A percentile compares a stretch with the other conserved stretches of the same genome.
Evolutionary conservation across 2,888 invertebrate species (phyloP).

Genomic region (Ichneumon xanthorius): DNA sequence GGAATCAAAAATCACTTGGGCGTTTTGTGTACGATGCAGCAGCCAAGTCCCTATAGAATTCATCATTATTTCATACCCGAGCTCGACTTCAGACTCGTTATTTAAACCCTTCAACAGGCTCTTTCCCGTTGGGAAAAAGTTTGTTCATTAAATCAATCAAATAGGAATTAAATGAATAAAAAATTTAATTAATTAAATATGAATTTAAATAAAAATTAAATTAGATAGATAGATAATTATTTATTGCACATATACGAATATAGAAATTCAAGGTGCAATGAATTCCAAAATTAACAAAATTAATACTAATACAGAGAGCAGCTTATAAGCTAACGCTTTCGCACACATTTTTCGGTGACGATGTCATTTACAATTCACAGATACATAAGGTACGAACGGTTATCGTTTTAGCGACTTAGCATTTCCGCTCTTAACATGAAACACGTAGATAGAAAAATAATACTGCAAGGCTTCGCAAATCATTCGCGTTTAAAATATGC

Average conservation of each 20-base stretch:
- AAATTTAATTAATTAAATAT: neutral
- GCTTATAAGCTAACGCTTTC: neutral
- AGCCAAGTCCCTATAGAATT: neutral
- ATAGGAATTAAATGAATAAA: too few relatives aligned
- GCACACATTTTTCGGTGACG: neutral
- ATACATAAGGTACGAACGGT: neutral
- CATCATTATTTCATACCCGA: neutral
- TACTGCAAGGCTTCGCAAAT: neutral
- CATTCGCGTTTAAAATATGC: neutral
- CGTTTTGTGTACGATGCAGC: neutral
- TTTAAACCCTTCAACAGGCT: too few relatives aligned
- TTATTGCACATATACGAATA: neutral
- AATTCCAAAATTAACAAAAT: neutral
- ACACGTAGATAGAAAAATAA: neutral
- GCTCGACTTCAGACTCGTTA: neutral
- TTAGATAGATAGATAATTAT: neutral
- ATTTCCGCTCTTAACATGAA: conserved; percentile 2
- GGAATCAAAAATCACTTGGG: conserved; percentile 33
- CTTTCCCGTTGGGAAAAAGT: too few relatives aligned
- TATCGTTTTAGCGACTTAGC: neutral
- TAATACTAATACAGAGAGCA: neutral
- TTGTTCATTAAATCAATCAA: neutral
- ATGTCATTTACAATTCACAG: too few relatives aligned
- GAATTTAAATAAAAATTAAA: too few relatives aligned
- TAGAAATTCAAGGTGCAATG: neutral